Evolutionary conservation across 92 coral and sea anemone species (phyloP).

Genomic region (Palythoa caribaeorum): DNA sequence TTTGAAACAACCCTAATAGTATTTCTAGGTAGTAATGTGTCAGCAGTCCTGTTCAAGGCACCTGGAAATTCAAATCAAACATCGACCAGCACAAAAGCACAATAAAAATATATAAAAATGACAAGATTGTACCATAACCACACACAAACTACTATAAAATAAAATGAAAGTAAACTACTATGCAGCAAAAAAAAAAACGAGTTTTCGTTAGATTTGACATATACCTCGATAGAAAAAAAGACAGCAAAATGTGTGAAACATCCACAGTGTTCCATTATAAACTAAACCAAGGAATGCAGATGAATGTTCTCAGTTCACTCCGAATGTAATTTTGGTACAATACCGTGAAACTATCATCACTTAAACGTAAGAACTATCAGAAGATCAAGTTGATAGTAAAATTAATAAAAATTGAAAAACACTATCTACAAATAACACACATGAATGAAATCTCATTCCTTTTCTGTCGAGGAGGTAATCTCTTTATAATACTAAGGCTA

Average conservation of each 20-base stretch:
- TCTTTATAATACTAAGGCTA: neutral
- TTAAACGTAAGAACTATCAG: neutral
- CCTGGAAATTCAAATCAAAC: neutral
- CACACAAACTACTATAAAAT: neutral
- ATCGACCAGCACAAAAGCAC: neutral
- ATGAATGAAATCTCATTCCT: neutral
- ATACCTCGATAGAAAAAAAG: neutral
- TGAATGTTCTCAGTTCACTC: neutral
- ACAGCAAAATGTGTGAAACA: neutral
- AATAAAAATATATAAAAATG: neutral
- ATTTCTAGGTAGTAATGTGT: neutral
- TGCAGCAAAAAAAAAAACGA: neutral
- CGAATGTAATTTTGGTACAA: constrained; percentile 4
- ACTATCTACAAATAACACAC: neutral
- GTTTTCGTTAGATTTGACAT: neutral
- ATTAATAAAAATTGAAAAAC: neutral
- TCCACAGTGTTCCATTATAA: no score
- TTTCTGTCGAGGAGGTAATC: neutral
- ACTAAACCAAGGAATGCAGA: neutral
- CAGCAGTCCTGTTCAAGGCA: neutral
- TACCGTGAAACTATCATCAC: neutral
- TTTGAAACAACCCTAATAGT: neutral
- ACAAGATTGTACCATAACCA: neutral
- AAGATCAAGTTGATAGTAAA: neutral
- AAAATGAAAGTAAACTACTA: neutral